Percentiles rank a stretch among this genome's conserved stretches.
Conservation (phyloP, 2,797 vertebrate species). For the Harpagifer antarcticus region DNA sequence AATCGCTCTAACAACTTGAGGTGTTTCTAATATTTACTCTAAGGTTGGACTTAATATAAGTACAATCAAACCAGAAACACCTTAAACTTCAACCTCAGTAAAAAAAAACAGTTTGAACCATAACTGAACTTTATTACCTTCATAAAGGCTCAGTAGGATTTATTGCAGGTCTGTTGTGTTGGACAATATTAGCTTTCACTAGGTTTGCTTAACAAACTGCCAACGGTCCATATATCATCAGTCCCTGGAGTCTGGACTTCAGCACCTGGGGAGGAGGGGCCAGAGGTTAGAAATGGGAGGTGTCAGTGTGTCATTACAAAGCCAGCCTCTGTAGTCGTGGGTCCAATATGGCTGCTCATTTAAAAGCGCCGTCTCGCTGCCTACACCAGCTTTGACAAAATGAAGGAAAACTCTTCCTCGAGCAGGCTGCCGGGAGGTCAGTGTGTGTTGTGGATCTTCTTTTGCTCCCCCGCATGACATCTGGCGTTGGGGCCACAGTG, state of each 20-base stretch:
- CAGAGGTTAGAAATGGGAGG: conserved; percentile 26
- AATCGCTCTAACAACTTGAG: neutral
- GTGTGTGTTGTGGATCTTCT: conserved; percentile 40
- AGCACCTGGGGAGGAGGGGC: conserved; percentile 36
- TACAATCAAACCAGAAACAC: neutral
- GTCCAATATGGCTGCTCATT: conserved; percentile 16
- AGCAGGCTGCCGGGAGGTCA: conserved; percentile 40
- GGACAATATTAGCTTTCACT: neutral
- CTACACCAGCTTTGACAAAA: conserved; percentile 34
- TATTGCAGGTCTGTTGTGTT: neutral
- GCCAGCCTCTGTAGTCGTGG: conserved; percentile 30
- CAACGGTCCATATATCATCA: neutral
- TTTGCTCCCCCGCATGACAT: conserved; percentile 38
- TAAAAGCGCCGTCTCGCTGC: conserved; percentile 25
- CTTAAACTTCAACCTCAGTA: neutral
- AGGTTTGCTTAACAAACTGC: neutral
- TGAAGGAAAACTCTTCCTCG: conserved; percentile 43
- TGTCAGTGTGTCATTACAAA: conserved; percentile 33
- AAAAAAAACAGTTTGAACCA: neutral
- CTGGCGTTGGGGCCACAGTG: conserved; percentile 15
- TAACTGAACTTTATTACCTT: neutral
- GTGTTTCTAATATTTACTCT: conserved; percentile 2
- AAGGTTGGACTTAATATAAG: neutral
- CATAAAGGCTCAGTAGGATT: neutral
- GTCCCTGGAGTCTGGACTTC: conserved; percentile 32